Conservation (phyloP, 2,888 invertebrate species). For the Nebria brevicollis region DNA sequence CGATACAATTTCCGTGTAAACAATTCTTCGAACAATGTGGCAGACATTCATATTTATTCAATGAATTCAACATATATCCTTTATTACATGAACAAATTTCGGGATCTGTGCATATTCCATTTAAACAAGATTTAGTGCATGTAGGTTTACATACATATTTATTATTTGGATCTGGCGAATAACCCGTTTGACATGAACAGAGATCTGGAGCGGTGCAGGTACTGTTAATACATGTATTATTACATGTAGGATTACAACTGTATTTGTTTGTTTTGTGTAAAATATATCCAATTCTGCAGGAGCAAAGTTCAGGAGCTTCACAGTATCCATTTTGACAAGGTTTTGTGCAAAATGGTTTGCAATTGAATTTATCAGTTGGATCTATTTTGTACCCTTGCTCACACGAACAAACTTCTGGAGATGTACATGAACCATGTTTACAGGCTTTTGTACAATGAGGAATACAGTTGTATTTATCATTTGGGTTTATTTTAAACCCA, state of each 20-base stretch:
- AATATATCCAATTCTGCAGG: slow-evolving; percentile 48
- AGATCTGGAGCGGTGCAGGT: slow-evolving; percentile 64
- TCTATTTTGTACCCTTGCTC: slow-evolving; percentile 53
- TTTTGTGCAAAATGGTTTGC: slow-evolving; percentile 46
- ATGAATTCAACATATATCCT: slow-evolving; percentile 62
- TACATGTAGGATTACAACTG: slow-evolving; percentile 50
- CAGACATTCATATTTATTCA: slow-evolving; percentile 51
- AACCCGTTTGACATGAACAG: slow-evolving; percentile 64
- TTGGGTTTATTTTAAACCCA: slow-evolving; percentile 36
- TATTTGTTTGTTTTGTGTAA: slow-evolving; percentile 21
- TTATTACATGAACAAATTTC: slow-evolving; percentile 63
- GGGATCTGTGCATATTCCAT: slow-evolving; percentile 58
- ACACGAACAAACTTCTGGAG: slow-evolving; percentile 50
- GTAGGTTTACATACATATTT: slow-evolving; percentile 51
- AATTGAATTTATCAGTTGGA: slow-evolving; percentile 42
- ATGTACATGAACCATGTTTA: slow-evolving; percentile 47
- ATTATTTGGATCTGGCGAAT: slow-evolving; percentile 45
- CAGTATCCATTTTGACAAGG: slow-evolving; percentile 48
- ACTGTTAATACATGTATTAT: slow-evolving; percentile 59
- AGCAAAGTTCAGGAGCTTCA: slow-evolving; percentile 51
- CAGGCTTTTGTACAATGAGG: slow-evolving; percentile 52
- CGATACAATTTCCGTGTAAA: slow-evolving; percentile 57
- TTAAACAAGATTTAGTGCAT: slow-evolving; percentile 52
- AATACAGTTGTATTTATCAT: slow-evolving; percentile 52
- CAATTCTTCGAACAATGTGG: slow-evolving; percentile 53